Conservation (phyloP, 2,113 vertebrate genomes). For the Heterotilapia buettikoferi region DNA sequence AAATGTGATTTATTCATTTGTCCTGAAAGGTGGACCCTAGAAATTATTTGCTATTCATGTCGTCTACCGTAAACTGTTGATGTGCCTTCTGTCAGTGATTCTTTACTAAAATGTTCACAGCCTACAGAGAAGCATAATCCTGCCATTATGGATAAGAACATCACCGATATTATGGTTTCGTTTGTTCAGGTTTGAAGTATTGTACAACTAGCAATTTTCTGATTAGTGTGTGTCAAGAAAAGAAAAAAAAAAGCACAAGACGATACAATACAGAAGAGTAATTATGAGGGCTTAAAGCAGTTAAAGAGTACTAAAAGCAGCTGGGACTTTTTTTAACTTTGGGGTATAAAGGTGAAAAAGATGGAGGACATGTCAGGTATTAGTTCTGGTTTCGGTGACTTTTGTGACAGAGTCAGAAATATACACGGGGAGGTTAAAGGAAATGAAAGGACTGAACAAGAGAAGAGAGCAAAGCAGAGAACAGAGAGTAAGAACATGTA, state of each 20-base stretch:
- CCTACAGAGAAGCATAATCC: not conserved
- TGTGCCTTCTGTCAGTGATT: not conserved
- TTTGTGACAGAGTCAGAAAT: not conserved
- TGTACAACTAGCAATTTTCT: not conserved
- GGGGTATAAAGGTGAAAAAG: not conserved
- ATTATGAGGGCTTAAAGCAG: not conserved
- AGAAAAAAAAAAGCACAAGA: not conserved
- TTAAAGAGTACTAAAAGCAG: not conserved
- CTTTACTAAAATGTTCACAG: not conserved
- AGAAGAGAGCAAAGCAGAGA: not conserved
- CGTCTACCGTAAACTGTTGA: not conserved
- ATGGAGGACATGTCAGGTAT: not conserved
- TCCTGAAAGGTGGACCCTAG: not conserved
- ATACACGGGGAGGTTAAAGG: not conserved
- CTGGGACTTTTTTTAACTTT: not conserved
- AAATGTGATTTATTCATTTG: not conserved
- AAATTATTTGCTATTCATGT: not conserved
- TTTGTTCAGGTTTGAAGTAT: not conserved
- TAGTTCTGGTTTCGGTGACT: not conserved
- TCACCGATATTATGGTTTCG: not conserved
- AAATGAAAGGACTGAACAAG: not conserved
- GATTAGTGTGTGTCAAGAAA: not conserved
- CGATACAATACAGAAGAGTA: accelerated
- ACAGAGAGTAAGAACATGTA: not conserved
- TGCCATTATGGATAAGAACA: not conserved